Conservation (phyloP, 2,888 invertebrate genomes). For the Aelia acuminata region DNA sequence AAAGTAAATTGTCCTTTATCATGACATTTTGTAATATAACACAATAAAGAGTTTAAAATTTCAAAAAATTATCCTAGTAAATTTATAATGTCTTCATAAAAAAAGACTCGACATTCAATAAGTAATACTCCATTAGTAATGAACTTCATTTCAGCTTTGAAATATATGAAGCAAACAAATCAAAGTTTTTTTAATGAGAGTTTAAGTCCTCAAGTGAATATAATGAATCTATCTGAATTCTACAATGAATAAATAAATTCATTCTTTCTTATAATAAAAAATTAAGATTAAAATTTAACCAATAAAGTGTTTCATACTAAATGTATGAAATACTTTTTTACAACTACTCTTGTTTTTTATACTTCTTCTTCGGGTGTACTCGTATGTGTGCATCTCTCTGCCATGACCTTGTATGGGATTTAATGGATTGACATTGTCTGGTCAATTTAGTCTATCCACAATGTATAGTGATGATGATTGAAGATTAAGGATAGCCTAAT, state of each 20-base stretch:
- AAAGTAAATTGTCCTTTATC: too few relatives aligned
- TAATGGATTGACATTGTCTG: not conserved
- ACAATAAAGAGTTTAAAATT: too few relatives aligned
- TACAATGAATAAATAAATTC: too few relatives aligned
- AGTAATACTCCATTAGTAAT: not conserved
- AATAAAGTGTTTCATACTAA: not conserved
- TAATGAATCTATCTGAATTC: too few relatives aligned
- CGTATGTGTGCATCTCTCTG: not conserved
- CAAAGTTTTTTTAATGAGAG: too few relatives aligned
- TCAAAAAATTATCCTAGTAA: too few relatives aligned
- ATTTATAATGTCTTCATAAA: not conserved
- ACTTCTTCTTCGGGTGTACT: not conserved
- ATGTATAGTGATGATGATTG: not conserved
- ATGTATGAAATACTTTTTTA: not conserved
- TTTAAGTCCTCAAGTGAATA: too few relatives aligned
- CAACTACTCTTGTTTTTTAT: not conserved
- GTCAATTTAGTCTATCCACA: not conserved
- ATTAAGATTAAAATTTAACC: not conserved
- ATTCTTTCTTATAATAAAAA: not conserved
- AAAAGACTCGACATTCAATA: not conserved
- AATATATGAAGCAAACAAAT: too few relatives aligned
- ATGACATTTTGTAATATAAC: too few relatives aligned
- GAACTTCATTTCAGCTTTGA: too few relatives aligned
- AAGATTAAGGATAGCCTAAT: not conserved
- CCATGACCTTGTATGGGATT: conserved; percentile 1